Conservation (phyloP, 2,113 vertebrate genomes). For the Saccopteryx bilineata region DNA sequence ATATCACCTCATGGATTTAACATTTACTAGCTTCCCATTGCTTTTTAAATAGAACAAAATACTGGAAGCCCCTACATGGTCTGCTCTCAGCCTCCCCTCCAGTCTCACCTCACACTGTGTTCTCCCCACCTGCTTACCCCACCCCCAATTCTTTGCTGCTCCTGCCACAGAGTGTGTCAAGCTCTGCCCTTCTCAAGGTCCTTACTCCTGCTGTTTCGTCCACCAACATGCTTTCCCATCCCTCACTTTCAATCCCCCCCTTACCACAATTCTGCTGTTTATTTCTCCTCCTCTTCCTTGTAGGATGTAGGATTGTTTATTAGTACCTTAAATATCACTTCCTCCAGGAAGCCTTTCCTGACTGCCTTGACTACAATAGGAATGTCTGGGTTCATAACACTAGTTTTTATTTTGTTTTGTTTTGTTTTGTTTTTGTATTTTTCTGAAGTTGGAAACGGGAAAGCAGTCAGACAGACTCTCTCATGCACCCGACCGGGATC, state of each 20-base stretch:
- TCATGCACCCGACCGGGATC: no score
- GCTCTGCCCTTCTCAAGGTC: neutral
- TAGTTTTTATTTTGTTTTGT: neutral
- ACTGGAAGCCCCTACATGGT: neutral
- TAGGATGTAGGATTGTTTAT: neutral
- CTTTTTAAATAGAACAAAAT: neutral
- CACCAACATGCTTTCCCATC: neutral
- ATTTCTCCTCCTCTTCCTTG: neutral
- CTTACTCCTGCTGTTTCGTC: neutral
- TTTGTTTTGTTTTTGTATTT: no score
- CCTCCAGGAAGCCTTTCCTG: neutral
- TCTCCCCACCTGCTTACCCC: neutral
- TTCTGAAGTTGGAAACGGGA: no score
- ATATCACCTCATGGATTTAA: neutral
- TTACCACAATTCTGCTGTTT: neutral
- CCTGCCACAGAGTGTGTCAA: neutral
- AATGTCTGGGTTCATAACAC: neutral
- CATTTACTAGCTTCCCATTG: neutral
- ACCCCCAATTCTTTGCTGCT: neutral
- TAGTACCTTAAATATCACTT: conserved; percentile 44
- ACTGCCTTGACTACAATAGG: neutral
- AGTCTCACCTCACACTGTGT: neutral
- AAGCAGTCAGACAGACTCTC: no score
- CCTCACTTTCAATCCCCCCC: neutral
- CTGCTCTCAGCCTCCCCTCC: neutral